Percentiles rank a stretch among this genome's conserved stretches.
Evolutionary conservation across 2,888 invertebrate genomes (phyloP).

Genomic region (Chloromyia formosa): DNA sequence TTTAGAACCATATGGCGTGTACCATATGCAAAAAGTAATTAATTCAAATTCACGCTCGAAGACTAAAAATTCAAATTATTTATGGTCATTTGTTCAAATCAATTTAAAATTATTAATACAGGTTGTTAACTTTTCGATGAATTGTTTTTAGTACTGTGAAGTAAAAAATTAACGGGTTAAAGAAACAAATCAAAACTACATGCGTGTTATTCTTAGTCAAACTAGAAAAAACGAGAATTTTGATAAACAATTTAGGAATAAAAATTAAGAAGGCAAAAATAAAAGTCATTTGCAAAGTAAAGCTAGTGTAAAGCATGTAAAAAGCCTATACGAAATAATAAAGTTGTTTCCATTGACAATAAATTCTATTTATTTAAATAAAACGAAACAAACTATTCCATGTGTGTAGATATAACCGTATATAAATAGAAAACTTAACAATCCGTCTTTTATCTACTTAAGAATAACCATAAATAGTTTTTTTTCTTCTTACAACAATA

Average conservation of each 20-base stretch:
- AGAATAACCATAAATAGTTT: constrained; percentile 28
- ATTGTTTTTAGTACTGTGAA: constrained; percentile 4
- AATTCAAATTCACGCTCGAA: constrained; percentile 12
- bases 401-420: constrained; percentile 29
- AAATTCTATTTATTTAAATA: constrained; percentile 47
- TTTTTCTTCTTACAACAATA: constrained; percentile 3
- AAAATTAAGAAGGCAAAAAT: constrained; percentile 1
- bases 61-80: constrained; percentile 3
- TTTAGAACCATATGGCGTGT: too few relatives aligned
- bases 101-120: constrained; percentile 17
- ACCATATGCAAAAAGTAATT: too few relatives aligned
- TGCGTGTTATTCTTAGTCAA: background rate
- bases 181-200: constrained; percentile 14
- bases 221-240: background rate
- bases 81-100: constrained; percentile 3
- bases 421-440: constrained; percentile 46
- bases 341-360: constrained; percentile 40
- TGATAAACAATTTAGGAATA: background rate
- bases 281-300: constrained; percentile 7
- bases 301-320: background rate
- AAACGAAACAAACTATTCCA: constrained; percentile 48
- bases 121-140: constrained; percentile 39
- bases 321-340: constrained; percentile 36
- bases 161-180: background rate
- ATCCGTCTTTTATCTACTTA: constrained; percentile 42